These are phyloP conservation scores for Euglossa dilemma DNA, from an alignment of 1,140 invertebrate species.

Conservation along the genomic window DNA sequence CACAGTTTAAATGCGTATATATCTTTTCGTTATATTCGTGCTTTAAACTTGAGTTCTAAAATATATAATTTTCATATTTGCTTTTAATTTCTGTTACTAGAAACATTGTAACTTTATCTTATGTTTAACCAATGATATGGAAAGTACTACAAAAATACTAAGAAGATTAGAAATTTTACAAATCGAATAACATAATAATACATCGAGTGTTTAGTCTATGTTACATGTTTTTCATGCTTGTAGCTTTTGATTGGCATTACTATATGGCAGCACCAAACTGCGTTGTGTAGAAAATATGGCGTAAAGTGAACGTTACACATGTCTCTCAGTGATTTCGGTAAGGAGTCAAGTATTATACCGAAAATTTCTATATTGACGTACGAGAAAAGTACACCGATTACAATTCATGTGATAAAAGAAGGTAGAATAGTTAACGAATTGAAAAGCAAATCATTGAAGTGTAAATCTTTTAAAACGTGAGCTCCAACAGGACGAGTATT, in stretches of 20 bases:
- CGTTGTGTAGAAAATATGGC: constrained; percentile 68
- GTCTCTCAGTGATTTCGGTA: constrained; percentile 73
- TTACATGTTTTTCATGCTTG: not conserved
- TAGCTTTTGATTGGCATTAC: not conserved
- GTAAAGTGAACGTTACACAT: constrained; percentile 74
- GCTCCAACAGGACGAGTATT: constrained; percentile 23
- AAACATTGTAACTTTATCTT: too few relatives aligned
- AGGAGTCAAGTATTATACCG: constrained; percentile 40
- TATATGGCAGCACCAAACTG: constrained; percentile 8
- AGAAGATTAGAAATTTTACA: not conserved
- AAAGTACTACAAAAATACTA: not conserved
- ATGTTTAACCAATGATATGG: not conserved
- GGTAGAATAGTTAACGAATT: not conserved
- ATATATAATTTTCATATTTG: too few relatives aligned
- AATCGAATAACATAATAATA: not conserved
- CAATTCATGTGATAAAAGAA: constrained; percentile 6
- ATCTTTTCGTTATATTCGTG: too few relatives aligned
- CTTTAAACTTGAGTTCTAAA: too few relatives aligned
- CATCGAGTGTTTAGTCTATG: not conserved
- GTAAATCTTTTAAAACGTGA: not conserved
- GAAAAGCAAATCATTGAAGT: not conserved
- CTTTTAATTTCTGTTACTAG: too few relatives aligned
- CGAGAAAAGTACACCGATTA: not conserved
- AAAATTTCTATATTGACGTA: not conserved
- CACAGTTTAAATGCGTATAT: too few relatives aligned